These are phyloP conservation scores for Caenorhabditis doughertyi DNA, from an alignment of 2,888 invertebrate genomes.

Conservation along the genomic window DNA sequence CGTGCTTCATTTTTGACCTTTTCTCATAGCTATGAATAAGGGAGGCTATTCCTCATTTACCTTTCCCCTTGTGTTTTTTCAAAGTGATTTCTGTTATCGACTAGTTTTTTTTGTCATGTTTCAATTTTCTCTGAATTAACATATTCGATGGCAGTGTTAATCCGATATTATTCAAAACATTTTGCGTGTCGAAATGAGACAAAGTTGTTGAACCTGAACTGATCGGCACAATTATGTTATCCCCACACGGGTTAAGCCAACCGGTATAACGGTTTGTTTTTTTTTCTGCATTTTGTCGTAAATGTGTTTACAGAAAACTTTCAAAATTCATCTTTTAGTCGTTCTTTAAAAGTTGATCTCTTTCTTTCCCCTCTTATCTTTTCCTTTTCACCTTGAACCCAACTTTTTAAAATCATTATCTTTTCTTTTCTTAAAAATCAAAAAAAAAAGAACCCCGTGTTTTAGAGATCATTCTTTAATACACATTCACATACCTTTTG, in stretches of 20 bases:
- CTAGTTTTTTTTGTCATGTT: conserved; percentile 13
- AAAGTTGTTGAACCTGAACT: conserved; percentile 41
- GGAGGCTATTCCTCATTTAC: neutral
- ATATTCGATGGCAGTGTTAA: conserved; percentile 13
- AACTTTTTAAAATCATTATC: too few relatives aligned
- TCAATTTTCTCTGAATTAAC: neutral
- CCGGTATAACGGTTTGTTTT: neutral
- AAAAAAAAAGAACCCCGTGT: too few relatives aligned
- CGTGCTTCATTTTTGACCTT: conserved; percentile 61
- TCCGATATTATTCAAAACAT: conserved; percentile 29
- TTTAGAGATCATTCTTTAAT: too few relatives aligned
- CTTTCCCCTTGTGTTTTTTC: neutral
- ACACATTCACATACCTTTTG: too few relatives aligned
- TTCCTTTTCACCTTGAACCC: too few relatives aligned
- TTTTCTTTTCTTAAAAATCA: too few relatives aligned
- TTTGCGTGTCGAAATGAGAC: neutral
- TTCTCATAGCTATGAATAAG: neutral
- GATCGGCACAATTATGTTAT: too few relatives aligned
- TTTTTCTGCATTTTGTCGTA: neutral
- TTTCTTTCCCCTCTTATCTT: too few relatives aligned
- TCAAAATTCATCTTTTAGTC: too few relatives aligned
- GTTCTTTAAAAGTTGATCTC: too few relatives aligned
- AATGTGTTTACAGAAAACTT: too few relatives aligned
- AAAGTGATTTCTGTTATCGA: neutral
- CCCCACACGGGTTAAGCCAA: conserved; percentile 6